phyloP scores from a whole-genome alignment of 92 coral and sea anemone genomes.

The Bergia sp. region DNA sequence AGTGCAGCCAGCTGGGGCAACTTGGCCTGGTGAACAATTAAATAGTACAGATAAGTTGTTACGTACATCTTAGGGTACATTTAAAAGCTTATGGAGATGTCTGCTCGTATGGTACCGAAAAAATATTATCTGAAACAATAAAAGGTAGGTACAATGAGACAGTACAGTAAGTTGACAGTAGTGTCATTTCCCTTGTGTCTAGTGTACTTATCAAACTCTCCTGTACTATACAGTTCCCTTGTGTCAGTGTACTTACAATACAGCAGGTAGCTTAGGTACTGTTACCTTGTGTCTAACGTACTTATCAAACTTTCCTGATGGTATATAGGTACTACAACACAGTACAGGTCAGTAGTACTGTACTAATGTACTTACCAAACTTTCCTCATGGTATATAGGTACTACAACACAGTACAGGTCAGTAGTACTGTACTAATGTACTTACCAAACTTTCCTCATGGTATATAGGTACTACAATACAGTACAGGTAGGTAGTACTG shows the following conservation, averaged over 20 bases:
- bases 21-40: conserved; percentile 54
- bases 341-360: neutral
- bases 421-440: too few relatives aligned
- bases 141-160: neutral
- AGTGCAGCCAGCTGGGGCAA: conserved; percentile 93
- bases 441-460: neutral
- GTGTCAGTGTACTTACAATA: neutral
- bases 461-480: too few relatives aligned
- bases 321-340: neutral
- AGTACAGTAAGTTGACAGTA: neutral
- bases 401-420: conserved; percentile 79
- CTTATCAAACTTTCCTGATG: too few relatives aligned
- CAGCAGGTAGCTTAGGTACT: too few relatives aligned
- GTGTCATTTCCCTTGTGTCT: neutral
- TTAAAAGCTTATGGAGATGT: neutral
- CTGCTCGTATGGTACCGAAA: neutral
- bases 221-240: neutral
- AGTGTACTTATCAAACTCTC: conserved; percentile 75
- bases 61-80: neutral
- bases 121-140: neutral
- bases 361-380: conserved; percentile 67
- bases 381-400: conserved; percentile 89
- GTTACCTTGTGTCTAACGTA: too few relatives aligned
- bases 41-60: neutral
- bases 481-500: too few relatives aligned